phyloP scores from a whole-genome alignment of 2,113 vertebrate genomes.

The Aphelocoma coerulescens region DNA sequence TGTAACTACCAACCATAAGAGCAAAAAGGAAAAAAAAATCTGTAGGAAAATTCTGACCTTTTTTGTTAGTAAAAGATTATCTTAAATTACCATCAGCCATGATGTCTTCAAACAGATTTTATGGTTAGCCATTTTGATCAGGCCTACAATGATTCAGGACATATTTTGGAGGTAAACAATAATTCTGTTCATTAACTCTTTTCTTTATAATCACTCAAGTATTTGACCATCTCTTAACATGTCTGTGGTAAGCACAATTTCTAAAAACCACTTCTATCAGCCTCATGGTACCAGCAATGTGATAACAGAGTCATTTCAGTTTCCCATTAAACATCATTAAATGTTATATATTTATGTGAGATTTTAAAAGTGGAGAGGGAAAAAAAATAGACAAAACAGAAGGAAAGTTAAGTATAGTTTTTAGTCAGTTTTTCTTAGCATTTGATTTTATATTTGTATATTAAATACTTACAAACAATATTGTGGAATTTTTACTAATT shows the following conservation, averaged over 20 bases:
- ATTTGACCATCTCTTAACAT: not conserved
- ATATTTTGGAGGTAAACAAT: not conserved
- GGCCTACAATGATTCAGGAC: not conserved
- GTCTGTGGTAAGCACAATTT: not conserved
- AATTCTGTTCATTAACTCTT: not conserved
- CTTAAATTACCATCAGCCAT: not conserved
- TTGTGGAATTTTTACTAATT: not conserved
- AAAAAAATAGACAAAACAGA: not conserved
- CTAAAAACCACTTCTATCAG: not conserved
- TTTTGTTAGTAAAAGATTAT: not conserved
- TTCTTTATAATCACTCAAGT: not conserved
- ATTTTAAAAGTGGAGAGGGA: not conserved
- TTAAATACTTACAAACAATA: not conserved
- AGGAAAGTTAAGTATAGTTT: not conserved
- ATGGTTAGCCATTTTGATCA: not conserved
- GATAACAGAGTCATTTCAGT: not conserved
- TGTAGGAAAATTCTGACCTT: not conserved
- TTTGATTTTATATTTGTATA: not conserved
- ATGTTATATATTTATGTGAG: not conserved
- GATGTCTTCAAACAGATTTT: not conserved
- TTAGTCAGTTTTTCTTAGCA: not conserved
- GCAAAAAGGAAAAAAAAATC: not conserved
- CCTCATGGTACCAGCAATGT: not conserved
- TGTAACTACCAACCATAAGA: not conserved
- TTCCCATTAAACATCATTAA: not conserved